Base-by-base conservation (phyloP, 1,140 invertebrate genomes). In the Ips typographus region DNA sequence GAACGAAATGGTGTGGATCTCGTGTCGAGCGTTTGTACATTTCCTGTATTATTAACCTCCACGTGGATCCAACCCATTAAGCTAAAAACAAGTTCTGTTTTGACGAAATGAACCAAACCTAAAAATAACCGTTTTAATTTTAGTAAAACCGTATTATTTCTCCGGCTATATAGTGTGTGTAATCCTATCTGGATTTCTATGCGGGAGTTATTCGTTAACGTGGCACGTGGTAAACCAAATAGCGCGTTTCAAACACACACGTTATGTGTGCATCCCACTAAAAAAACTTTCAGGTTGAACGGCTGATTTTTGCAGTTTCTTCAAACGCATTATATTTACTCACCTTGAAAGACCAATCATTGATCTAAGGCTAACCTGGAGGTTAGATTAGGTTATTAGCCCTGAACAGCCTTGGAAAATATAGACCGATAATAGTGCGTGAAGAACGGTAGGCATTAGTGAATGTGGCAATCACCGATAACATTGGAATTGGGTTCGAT, bases 311-410 rank as follows among this genome's bases (percentile, higher is more conserved):
- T 37, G 4, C 38, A 6, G 8, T 55, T 55, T 39, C n/a, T 39
- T 39, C 38, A 22, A 22, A 55, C 22, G 22, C 22, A 49, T 49
- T 49, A 49, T 66, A 55, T 49, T 58, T 57, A 47, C 53, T 66
- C 37, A 39, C 64, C 64, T 66, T 66, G 64, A 66, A 66, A 66
- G 40, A 66, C 22, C 49, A 57, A 66, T 66, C 36, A 66, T 66
- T 66, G 55, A 55, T 6, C 7, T 57, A 66, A 66, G 64, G 64
- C 40, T 66, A 43, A 3, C 37, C 40, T 5, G 49, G 37, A 66
- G 64, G 64, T 58, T 58, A 58, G 49, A 40, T 22, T 39, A 7
- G 64, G 64, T 66, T 66, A 51, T 66, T 66, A 40, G 53, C 64
- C 57, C 40, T 55, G 47, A 22, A 22, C 40, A 47, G 38, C 64